Evolutionary conservation across 2,113 vertebrate genomes (phyloP), one percentile per base, ranked within the genome.

Genomic region (Otis tarda): DNA sequence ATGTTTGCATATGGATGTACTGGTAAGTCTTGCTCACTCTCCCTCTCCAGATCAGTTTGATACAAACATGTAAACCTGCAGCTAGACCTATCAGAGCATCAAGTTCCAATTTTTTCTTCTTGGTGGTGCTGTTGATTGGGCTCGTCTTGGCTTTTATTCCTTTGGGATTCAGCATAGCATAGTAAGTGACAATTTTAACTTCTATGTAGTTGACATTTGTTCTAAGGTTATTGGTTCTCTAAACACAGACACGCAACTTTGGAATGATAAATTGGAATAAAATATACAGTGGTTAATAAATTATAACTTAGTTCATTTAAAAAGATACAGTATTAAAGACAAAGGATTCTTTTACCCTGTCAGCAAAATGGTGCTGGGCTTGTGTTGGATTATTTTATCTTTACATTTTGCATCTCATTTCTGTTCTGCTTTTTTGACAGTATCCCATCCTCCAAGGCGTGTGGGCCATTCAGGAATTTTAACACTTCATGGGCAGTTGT

Each of bases 71-170:
- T 52, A 99, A 98, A 67, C 98, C 99, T 37, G 96, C 99, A 50
- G 98, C 98, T 0, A 98, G 98, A 55, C 98, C 99, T 18, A 97
- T 99, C 97, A 98, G 99, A 91, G 99, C 99, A 2, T 99, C 99
- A 43, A 99, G 99, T 93, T 99, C 99, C 76, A 98, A 99, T 90
- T 99, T 99, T 95, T 99, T 99, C 97, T 99, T 99, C 97, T 97
- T 99, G 70, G 92, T 93, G 13, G 98, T 99, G 81, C 88, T 99
- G 95, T 93, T 99, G 97, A 99, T 99, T 10, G 99, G 99, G 39
- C 98, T 99, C 4, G 6, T 96, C 56, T 95, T 99, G 92, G 99
- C 99, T 68, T 98, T 98, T 39, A 30, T 99, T 39, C 99, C 99
- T 14, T 94, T 99, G 87, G 96, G 89, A 14, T 87, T 99, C 90